Conservation (phyloP, 2,113 vertebrate genomes). For the Phrynosoma blainvillii region DNA sequence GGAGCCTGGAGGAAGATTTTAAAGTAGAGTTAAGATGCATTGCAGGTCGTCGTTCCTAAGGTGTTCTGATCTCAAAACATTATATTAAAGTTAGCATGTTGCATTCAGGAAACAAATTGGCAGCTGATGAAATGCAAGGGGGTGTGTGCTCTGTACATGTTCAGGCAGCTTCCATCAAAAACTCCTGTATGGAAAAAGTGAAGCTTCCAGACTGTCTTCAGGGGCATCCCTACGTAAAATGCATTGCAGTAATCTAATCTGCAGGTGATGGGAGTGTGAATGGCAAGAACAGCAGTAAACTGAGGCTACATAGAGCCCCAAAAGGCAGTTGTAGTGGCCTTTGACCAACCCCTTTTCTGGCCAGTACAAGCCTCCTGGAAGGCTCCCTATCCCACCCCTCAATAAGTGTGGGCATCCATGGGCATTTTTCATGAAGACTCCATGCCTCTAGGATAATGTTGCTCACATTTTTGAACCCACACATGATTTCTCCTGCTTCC, state of each 20-base stretch:
- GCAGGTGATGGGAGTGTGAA: too few species aligned
- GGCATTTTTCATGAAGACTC: neutral
- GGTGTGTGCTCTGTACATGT: too few species aligned
- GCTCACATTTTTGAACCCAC: neutral
- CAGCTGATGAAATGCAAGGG: neutral
- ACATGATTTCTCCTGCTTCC: too few species aligned
- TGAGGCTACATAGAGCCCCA: too few species aligned
- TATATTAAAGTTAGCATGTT: neutral
- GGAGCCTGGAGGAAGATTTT: neutral
- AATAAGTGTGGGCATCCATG: neutral
- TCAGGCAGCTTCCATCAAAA: neutral
- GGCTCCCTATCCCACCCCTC: neutral
- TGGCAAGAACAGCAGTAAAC: too few species aligned
- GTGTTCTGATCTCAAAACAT: neutral
- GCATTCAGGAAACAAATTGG: neutral
- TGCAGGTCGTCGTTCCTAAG: too few species aligned
- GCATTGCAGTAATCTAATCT: too few species aligned
- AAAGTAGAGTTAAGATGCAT: too few species aligned
- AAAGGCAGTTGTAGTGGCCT: too few species aligned
- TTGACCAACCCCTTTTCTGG: too few species aligned
- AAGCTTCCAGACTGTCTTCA: neutral
- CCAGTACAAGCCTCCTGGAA: too few species aligned
- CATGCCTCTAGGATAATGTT: neutral
- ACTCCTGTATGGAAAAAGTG: neutral
- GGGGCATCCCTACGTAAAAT: neutral